These are phyloP conservation scores for Linepithema humile DNA, from an alignment of 1,140 invertebrate genomes.

Conservation along the genomic window DNA sequence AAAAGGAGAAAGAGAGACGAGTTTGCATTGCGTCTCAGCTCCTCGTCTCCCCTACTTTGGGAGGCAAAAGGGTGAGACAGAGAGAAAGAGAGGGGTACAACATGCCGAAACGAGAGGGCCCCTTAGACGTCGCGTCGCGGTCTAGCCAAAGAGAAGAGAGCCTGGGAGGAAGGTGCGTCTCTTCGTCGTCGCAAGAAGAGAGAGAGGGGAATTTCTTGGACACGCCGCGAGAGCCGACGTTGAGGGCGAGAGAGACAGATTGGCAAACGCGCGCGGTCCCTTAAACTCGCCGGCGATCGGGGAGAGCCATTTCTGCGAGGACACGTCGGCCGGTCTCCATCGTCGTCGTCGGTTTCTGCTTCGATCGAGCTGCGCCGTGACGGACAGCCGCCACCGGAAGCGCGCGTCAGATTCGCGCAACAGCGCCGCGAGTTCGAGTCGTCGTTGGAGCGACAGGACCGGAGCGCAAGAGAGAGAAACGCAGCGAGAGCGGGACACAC, in stretches of 20 bases:
- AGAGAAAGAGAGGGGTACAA: conserved; percentile 51
- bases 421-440: conserved; percentile 60
- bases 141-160: conserved; percentile 71
- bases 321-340: conserved; percentile 63
- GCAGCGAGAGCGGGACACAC: conserved; percentile 25
- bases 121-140: conserved; percentile 65
- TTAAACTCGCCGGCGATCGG: conserved; percentile 68
- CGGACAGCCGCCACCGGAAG: conserved; percentile 64
- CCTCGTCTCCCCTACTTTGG: conserved; percentile 20
- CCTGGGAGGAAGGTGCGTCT: conserved; percentile 67
- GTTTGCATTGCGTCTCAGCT: conserved; percentile 80
- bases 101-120: conserved; percentile 64
- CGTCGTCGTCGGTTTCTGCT: conserved; percentile 66
- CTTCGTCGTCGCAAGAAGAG: conserved; percentile 51
- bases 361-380: conserved; percentile 59
- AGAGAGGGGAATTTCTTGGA: conserved; percentile 38
- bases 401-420: conserved; percentile 60
- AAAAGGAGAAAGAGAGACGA: conserved; percentile 74
- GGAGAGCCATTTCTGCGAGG: conserved; percentile 69
- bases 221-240: conserved; percentile 61
- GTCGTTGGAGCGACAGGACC: conserved; percentile 51
- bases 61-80: conserved; percentile 55
- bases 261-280: conserved; percentile 63
- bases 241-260: conserved; percentile 27
- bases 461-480: conserved; percentile 53